These are phyloP conservation scores for Pseudopodoces humilis DNA, from an alignment of 2,113 vertebrate genomes.

Conservation along the genomic window DNA sequence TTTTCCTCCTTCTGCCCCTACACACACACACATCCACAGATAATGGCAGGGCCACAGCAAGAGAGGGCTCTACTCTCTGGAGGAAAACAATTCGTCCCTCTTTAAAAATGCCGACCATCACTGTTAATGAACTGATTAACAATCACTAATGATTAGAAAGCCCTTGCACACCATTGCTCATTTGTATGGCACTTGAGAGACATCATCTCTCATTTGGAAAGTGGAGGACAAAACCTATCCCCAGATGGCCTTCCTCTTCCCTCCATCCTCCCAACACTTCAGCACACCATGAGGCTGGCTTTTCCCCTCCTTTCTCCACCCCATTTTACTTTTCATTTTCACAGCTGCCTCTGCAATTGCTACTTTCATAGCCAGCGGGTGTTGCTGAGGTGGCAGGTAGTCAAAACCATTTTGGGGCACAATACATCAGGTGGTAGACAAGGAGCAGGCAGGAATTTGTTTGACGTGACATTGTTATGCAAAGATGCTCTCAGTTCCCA, in stretches of 20 bases:
- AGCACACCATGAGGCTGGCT: not conserved
- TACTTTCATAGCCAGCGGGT: conserved; percentile 44
- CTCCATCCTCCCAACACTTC: not conserved
- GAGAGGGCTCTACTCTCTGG: not conserved
- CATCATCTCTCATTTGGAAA: not conserved
- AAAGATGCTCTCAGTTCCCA: not conserved
- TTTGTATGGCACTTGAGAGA: not conserved
- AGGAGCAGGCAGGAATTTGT: conserved; percentile 40
- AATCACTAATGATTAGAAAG: conserved; percentile 40
- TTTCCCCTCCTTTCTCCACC: not conserved
- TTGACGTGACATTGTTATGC: conserved; percentile 49
- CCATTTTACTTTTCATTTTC: conserved; percentile 44
- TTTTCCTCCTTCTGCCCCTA: not conserved
- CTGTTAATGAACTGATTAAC: conserved; percentile 46
- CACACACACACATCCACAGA: not conserved
- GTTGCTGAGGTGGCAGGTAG: conserved; percentile 41
- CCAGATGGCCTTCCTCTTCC: not conserved
- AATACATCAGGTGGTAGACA: conserved; percentile 53
- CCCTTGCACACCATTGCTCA: not conserved
- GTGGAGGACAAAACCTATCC: not conserved
- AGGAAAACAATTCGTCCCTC: not conserved
- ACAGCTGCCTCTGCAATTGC: conserved; percentile 56
- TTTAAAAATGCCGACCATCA: not conserved
- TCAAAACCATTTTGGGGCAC: conserved; percentile 47
- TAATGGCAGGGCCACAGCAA: not conserved